Conservation (phyloP, 92 coral and sea anemone genomes). For the Phenganax marumi region DNA sequence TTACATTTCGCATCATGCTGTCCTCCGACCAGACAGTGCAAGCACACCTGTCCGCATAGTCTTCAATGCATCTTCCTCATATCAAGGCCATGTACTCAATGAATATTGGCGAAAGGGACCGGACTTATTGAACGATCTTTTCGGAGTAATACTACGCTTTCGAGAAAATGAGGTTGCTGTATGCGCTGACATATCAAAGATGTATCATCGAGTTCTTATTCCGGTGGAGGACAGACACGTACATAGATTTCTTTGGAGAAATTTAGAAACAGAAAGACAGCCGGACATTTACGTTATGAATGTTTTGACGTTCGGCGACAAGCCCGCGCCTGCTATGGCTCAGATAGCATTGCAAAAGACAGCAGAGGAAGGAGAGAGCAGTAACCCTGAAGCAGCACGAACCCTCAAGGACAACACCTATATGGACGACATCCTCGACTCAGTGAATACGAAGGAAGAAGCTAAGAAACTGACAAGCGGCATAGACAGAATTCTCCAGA, state of each 20-base stretch:
- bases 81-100: conserved; percentile 54
- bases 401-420: conserved; percentile 53
- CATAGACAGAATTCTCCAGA: conserved; percentile 50
- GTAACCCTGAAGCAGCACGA: conserved; percentile 57
- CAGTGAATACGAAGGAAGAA: conserved; percentile 43
- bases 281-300: conserved; percentile 48
- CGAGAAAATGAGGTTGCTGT: conserved; percentile 28
- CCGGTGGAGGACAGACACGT: conserved; percentile 52
- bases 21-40: conserved; percentile 52
- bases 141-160: neutral
- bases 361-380: conserved; percentile 37
- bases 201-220: conserved; percentile 58
- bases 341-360: conserved; percentile 54
- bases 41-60: conserved; percentile 63
- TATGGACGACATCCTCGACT: conserved; percentile 67
- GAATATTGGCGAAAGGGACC: conserved; percentile 53
- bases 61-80: neutral
- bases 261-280: conserved; percentile 38
- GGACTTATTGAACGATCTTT: conserved; percentile 9
- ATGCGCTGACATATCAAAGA: conserved; percentile 16
- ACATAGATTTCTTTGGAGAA: conserved; percentile 53
- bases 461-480: conserved; percentile 41
- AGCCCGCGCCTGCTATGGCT: conserved; percentile 60
- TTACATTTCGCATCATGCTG: conserved; percentile 53
- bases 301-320: conserved; percentile 64